Evolutionary conservation across 2,888 invertebrate genomes (phyloP).

Genomic region (Kuschelorhynchus macadamiae): DNA sequence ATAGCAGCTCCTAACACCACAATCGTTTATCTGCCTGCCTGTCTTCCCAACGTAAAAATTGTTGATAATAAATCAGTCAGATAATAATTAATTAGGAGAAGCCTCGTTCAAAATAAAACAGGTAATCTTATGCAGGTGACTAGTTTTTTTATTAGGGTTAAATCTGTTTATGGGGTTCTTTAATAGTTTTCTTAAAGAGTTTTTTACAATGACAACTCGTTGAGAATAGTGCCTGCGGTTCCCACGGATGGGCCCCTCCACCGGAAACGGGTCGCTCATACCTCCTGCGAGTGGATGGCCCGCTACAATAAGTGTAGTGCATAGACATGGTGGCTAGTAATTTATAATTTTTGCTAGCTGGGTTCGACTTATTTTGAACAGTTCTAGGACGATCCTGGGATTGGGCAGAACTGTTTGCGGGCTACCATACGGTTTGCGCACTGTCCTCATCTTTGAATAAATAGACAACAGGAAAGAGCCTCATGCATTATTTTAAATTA

Average conservation of each 20-base stretch:
- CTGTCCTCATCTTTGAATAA: no score
- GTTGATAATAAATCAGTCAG: not conserved
- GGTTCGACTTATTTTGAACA: no score
- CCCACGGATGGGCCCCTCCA: conserved; percentile 46
- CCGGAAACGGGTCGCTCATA: conserved; percentile 39
- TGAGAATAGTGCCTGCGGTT: conserved; percentile 30
- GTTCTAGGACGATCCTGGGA: no score
- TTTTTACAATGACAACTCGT: conserved; percentile 40
- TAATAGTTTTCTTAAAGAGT: conserved; percentile 38
- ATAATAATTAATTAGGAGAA: not conserved
- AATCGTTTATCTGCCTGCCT: no score
- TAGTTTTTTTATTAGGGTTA: conserved; percentile 37
- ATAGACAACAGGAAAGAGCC: no score
- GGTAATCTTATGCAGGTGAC: conserved; percentile 33
- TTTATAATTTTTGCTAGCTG: no score
- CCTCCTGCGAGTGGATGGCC: not conserved
- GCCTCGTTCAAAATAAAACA: conserved; percentile 21
- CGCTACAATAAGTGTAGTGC: conserved; percentile 26
- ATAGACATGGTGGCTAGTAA: not conserved
- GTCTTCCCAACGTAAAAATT: not conserved
- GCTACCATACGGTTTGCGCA: no score
- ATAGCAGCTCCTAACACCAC: no score
- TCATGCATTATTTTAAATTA: no score
- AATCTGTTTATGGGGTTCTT: conserved; percentile 34
- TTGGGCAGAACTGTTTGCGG: no score